phyloP scores from a whole-genome alignment of 2,888 invertebrate species.

The Drosophila borealis region DNA sequence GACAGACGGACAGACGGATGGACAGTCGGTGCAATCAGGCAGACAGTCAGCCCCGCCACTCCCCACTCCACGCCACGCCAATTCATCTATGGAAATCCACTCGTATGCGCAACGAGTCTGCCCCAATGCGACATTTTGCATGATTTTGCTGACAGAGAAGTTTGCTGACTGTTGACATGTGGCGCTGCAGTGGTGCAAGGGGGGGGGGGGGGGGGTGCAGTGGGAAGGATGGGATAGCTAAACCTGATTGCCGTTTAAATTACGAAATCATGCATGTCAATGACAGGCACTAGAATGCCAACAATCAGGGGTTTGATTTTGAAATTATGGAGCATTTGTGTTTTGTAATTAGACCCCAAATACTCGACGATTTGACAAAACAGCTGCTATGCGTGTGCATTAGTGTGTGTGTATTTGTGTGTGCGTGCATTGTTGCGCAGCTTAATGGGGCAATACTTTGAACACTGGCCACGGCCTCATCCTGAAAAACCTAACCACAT shows the following conservation, averaged over 20 bases:
- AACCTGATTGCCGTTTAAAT: slow-evolving; percentile 72
- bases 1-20: neutral
- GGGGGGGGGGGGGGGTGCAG: neutral
- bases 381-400: slow-evolving; percentile 3
- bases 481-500: slow-evolving; percentile 25
- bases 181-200: neutral
- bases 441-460: slow-evolving; percentile 63
- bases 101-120: slow-evolving; percentile 25
- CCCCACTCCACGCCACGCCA: neutral
- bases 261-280: slow-evolving; percentile 71
- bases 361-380: slow-evolving; percentile 34
- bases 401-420: slow-evolving; percentile 14
- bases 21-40: neutral
- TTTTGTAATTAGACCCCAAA: slow-evolving; percentile 74
- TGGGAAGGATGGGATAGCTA: slow-evolving; percentile 9
- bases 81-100: slow-evolving; percentile 25
- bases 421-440: slow-evolving; percentile 21
- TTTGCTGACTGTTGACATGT: slow-evolving; percentile 70
- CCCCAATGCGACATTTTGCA: slow-evolving; percentile 63
- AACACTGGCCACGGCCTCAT: slow-evolving; percentile 24
- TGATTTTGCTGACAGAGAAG: slow-evolving; percentile 76
- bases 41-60: neutral
- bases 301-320: slow-evolving; percentile 33
- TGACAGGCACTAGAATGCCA: slow-evolving; percentile 42
- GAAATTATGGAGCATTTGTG: slow-evolving; percentile 75